Percentiles rank a stretch among this genome's conserved stretches.
Conservation (phyloP, 2,113 vertebrate genomes). For the Vicugna pacos region DNA sequence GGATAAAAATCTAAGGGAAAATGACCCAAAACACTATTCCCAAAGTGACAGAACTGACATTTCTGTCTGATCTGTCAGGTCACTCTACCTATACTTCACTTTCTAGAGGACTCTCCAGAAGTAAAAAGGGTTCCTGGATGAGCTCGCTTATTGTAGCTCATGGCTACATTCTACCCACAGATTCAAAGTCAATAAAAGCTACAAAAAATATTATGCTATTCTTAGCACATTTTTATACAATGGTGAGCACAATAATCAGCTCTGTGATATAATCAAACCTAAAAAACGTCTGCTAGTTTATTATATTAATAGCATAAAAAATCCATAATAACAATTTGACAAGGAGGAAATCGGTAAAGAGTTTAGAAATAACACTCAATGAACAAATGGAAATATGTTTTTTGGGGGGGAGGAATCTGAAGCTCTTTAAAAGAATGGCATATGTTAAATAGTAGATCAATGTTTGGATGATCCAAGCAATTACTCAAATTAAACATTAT, state of each 20-base stretch:
- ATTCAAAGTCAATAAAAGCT: not conserved
- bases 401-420: not conserved
- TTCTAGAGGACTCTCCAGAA: not conserved
- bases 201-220: not conserved
- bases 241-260: not conserved
- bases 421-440: not conserved
- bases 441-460: not conserved
- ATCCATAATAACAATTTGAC: not conserved
- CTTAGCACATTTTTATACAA: not conserved
- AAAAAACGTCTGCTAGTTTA: not conserved
- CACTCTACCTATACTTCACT: not conserved
- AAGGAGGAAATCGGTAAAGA: not conserved
- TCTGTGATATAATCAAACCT: not conserved
- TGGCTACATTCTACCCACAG: not conserved
- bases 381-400: not conserved
- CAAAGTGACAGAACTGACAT: not conserved
- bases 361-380: not conserved
- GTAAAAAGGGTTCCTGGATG: not conserved
- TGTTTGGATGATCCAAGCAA: not conserved
- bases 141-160: not conserved
- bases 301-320: not conserved
- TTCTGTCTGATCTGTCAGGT: not conserved
- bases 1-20: not conserved
- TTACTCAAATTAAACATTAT: not conserved
- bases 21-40: not conserved